These are phyloP conservation scores for Diaperis boleti DNA, from an alignment of 2,888 invertebrate genomes.

Conservation along the genomic window DNA sequence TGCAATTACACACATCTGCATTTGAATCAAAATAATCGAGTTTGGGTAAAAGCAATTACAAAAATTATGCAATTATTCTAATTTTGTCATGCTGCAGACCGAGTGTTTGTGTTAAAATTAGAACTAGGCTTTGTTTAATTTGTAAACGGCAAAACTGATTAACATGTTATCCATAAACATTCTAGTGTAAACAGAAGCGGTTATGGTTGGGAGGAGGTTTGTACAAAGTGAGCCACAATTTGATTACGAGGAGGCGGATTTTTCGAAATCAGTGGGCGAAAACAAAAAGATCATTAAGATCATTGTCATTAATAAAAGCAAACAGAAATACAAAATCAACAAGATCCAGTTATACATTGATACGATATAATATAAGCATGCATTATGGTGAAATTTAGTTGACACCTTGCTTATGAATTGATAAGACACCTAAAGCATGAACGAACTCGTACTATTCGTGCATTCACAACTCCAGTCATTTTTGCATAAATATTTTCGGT, in stretches of 20 bases:
- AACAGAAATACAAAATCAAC: no score
- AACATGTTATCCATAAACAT: constrained; percentile 56
- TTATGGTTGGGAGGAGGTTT: constrained; percentile 29
- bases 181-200: constrained; percentile 30
- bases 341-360: no score
- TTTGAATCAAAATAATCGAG: constrained; percentile 40
- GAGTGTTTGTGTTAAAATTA: constrained; percentile 51
- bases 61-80: constrained; percentile 45
- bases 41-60: constrained; percentile 43
- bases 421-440: no score
- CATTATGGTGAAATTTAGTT: no score
- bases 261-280: no score
- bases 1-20: constrained; percentile 40
- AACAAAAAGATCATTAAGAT: no score
- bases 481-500: no score
- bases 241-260: constrained; percentile 30
- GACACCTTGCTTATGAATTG: no score
- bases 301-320: no score
- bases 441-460: no score
- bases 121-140: constrained; percentile 54
- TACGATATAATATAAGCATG: no score
- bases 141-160: constrained; percentile 55
- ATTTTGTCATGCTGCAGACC: constrained; percentile 30
- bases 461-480: no score
- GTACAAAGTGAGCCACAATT: constrained; percentile 8